These are phyloP conservation scores for Drosophila mimica DNA, from an alignment of 2,888 invertebrate species.

Conservation along the genomic window DNA sequence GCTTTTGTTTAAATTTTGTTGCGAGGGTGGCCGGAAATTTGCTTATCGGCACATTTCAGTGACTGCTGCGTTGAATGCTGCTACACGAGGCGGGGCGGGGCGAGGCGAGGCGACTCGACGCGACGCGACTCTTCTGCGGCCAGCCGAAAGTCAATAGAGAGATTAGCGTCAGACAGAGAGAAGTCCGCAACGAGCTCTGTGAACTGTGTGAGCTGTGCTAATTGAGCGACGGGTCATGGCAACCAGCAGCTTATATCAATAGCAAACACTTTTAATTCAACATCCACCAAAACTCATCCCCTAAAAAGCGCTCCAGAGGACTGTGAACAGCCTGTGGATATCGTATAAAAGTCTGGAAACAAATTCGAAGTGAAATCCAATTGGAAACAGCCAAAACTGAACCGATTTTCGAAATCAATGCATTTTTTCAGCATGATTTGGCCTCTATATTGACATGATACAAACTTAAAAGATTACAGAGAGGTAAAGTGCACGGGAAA, in stretches of 20 bases:
- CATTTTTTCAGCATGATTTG: neutral
- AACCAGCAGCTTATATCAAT: slow-evolving; percentile 72
- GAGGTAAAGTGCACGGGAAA: neutral
- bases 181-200: slow-evolving; percentile 46
- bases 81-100: no score
- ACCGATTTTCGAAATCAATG: neutral
- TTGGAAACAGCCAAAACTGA: neutral
- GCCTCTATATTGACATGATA: neutral
- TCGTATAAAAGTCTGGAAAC: neutral
- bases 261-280: slow-evolving; percentile 56
- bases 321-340: neutral
- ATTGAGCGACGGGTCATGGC: slow-evolving; percentile 75
- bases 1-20: slow-evolving; percentile 77
- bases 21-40: slow-evolving; percentile 72
- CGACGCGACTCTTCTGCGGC: slow-evolving; percentile 17
- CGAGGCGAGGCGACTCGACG: no score
- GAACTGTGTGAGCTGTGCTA: slow-evolving; percentile 60
- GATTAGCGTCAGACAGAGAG: slow-evolving; percentile 65
- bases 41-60: slow-evolving; percentile 76
- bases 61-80: slow-evolving; percentile 26
- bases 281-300: slow-evolving; percentile 32
- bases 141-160: slow-evolving; percentile 72
- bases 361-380: neutral
- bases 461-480: neutral
- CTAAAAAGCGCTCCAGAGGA: neutral